phyloP scores from a whole-genome alignment of 2,113 vertebrate genomes.

The Columbina picui region DNA sequence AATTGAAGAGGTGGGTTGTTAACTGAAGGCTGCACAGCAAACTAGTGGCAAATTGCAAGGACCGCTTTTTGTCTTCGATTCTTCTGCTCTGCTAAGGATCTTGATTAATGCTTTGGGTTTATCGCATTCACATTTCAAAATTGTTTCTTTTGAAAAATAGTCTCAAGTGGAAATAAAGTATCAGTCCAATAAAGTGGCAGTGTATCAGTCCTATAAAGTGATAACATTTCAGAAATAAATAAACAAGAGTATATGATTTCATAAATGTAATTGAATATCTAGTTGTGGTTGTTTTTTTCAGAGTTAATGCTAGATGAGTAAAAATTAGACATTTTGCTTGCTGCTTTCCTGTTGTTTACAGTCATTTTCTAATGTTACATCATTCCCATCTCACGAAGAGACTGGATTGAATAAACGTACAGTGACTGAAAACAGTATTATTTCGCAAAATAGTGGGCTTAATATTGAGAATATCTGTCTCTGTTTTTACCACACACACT shows the following conservation, averaged over 20 bases:
- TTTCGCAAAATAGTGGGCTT: background rate
- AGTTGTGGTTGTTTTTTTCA: background rate
- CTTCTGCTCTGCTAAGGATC: background rate
- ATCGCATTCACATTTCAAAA: background rate
- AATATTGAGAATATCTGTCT: background rate
- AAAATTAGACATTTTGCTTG: background rate
- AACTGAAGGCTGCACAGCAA: background rate
- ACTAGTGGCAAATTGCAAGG: background rate
- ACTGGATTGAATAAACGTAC: background rate
- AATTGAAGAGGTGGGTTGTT: background rate
- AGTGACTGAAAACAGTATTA: background rate
- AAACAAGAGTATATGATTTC: background rate
- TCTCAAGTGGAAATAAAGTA: background rate
- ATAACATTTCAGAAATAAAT: background rate
- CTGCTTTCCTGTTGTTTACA: background rate
- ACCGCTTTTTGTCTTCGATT: background rate
- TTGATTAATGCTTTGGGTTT: background rate
- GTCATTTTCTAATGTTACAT: background rate
- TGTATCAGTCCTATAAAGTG: background rate
- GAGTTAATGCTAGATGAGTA: background rate
- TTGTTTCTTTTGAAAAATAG: background rate
- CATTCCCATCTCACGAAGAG: background rate
- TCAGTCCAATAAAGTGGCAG: background rate
- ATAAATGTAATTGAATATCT: background rate
- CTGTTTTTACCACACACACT: background rate